Evolutionary conservation across 2,888 invertebrate genomes (phyloP).

Genomic region (Eudemis profundana): DNA sequence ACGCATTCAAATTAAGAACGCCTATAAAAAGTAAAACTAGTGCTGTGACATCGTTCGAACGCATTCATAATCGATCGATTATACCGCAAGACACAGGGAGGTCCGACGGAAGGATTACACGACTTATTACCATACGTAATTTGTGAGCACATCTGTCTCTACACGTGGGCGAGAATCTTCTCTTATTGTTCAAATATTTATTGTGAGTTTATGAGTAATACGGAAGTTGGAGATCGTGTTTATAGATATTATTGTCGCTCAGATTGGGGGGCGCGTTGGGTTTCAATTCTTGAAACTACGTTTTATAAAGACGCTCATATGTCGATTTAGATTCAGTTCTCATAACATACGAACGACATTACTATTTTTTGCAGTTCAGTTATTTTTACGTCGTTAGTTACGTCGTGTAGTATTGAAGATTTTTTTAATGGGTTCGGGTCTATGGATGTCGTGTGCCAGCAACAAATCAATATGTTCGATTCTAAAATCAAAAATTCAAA

Average conservation of each 20-base stretch:
- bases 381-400: neutral
- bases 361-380: neutral
- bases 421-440: conserved; percentile 11
- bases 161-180: conserved; percentile 73
- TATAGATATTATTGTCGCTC: conserved; percentile 57
- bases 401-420: neutral
- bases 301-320: conserved; percentile 14
- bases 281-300: neutral
- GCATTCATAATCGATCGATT: conserved; percentile 76
- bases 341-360: neutral
- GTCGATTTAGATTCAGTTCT: conserved; percentile 5
- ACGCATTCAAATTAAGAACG: conserved; percentile 53
- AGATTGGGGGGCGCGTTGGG: conserved; percentile 54
- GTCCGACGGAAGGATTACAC: conserved; percentile 82
- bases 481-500: conserved; percentile 83
- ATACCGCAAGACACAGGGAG: conserved; percentile 68
- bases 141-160: conserved; percentile 73
- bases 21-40: conserved; percentile 51
- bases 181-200: conserved; percentile 72
- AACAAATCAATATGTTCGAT: conserved; percentile 79
- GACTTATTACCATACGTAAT: conserved; percentile 82
- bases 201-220: conserved; percentile 64
- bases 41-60: conserved; percentile 56
- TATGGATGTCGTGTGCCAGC: conserved; percentile 28
- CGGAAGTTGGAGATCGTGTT: conserved; percentile 64